Percentiles rank a stretch among this genome's conserved stretches.
phyloP scores from a whole-genome alignment of 1,140 invertebrate species.

The Centruroides sculpturatus region DNA sequence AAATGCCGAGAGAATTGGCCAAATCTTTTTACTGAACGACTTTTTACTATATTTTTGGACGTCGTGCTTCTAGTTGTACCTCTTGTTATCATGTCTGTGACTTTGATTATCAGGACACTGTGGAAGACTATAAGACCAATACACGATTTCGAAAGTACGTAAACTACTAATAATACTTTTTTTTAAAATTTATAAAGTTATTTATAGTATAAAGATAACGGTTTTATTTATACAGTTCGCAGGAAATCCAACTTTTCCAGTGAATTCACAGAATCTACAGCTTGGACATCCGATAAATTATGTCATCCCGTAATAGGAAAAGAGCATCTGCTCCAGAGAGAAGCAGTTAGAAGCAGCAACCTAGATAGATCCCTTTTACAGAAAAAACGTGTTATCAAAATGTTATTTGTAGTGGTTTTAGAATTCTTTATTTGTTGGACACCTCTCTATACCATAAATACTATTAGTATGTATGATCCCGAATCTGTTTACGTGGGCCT shows the following conservation, averaged over 20 bases:
- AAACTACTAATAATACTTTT: no score
- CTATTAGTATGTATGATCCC: constrained; percentile 55
- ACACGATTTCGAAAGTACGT: no score
- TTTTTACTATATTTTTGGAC: constrained; percentile 18
- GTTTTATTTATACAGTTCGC: no score
- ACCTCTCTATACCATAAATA: constrained; percentile 72
- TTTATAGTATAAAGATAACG: no score
- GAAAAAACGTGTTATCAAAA: constrained; percentile 71
- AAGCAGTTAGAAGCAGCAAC: constrained; percentile 4
- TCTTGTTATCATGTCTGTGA: constrained; percentile 17
- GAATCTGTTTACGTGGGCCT: constrained; percentile 48
- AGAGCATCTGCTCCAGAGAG: no score
- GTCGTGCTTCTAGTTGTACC: constrained; percentile 17
- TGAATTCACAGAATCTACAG: no score
- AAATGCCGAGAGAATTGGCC: constrained; percentile 22
- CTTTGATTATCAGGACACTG: constrained; percentile 10
- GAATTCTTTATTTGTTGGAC: constrained; percentile 92
- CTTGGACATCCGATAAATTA: no score
- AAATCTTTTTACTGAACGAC: constrained; percentile 13
- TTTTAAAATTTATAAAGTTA: no score
- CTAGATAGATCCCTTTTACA: constrained; percentile 55
- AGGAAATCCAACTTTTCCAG: no score
- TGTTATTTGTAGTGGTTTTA: constrained; percentile 79
- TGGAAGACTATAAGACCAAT: background rate
- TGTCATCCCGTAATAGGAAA: no score